Conservation (phyloP, 2,888 invertebrate species). For the Julus scanicus region DNA sequence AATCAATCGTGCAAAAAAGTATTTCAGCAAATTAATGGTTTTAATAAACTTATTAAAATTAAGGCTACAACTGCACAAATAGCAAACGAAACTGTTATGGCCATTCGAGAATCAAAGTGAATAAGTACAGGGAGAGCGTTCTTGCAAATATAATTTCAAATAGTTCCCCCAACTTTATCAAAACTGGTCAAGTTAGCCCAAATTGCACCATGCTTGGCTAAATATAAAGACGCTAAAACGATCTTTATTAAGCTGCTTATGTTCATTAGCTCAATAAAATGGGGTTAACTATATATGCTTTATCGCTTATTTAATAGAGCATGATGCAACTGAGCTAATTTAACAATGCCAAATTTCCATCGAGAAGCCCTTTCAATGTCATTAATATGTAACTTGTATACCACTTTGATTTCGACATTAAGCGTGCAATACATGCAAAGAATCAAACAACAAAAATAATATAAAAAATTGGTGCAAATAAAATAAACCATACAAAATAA, state of each 20-base stretch:
- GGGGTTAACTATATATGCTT: too few relatives aligned
- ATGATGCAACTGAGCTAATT: not conserved
- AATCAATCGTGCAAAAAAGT: not conserved
- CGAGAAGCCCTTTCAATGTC: not conserved
- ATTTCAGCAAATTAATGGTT: not conserved
- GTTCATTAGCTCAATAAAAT: not conserved
- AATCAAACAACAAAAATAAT: not conserved
- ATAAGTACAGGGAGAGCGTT: not conserved
- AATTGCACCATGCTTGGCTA: not conserved
- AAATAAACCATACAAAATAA: slow-evolving; percentile 44
- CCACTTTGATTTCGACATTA: not conserved
- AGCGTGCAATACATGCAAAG: not conserved
- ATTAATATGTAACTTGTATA: not conserved
- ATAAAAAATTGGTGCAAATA: slow-evolving; percentile 16
- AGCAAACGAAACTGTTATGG: not conserved
- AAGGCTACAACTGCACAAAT: slow-evolving; percentile 29
- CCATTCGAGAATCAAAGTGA: slow-evolving; percentile 16
- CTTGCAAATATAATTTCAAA: too few relatives aligned
- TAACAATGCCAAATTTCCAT: not conserved
- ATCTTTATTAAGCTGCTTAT: not conserved
- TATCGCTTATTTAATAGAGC: not conserved
- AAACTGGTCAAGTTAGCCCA: not conserved
- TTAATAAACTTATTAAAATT: slow-evolving; percentile 6
- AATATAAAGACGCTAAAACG: not conserved
- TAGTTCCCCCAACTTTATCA: not conserved